phyloP scores from a whole-genome alignment of 2,888 invertebrate species.

The Elysia crispata region DNA sequence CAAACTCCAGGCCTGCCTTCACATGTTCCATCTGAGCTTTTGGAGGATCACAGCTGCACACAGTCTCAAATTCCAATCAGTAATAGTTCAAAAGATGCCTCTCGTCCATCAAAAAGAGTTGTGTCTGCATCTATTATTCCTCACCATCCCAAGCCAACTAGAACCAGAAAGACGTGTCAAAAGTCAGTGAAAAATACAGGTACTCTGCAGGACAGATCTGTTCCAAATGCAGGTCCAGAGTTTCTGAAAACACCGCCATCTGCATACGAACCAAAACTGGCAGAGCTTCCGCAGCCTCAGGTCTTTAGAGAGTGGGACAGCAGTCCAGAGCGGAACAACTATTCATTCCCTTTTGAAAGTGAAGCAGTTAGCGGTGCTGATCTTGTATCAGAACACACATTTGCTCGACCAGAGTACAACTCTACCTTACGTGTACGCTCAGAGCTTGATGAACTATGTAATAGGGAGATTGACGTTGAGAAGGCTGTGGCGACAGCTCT shows the following conservation, averaged over 20 bases:
- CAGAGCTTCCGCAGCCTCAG: conserved; percentile 17
- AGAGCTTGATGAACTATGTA: conserved; percentile 63
- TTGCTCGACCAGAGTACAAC: conserved; percentile 71
- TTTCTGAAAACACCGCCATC: conserved; percentile 14
- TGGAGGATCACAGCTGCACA: too few relatives aligned
- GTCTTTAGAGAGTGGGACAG: conserved; percentile 63
- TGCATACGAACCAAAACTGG: not conserved
- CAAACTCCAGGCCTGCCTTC: not conserved
- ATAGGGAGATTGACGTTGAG: conserved; percentile 58
- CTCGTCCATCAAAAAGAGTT: not conserved
- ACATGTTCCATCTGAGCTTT: not conserved
- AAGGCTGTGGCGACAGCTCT: conserved; percentile 63
- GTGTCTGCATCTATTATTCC: not conserved
- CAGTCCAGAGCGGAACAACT: conserved; percentile 54
- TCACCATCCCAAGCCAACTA: not conserved
- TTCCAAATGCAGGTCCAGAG: not conserved
- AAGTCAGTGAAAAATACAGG: not conserved
- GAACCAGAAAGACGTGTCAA: not conserved
- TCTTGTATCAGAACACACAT: conserved; percentile 63
- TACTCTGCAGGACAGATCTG: not conserved
- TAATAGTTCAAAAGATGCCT: not conserved
- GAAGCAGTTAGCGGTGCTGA: conserved; percentile 33
- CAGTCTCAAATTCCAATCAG: not conserved
- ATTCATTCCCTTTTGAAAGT: conserved; percentile 63
- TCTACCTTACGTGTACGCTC: conserved; percentile 63